Conservation (phyloP, 2,113 vertebrate genomes). For the Microcebus murinus region DNA sequence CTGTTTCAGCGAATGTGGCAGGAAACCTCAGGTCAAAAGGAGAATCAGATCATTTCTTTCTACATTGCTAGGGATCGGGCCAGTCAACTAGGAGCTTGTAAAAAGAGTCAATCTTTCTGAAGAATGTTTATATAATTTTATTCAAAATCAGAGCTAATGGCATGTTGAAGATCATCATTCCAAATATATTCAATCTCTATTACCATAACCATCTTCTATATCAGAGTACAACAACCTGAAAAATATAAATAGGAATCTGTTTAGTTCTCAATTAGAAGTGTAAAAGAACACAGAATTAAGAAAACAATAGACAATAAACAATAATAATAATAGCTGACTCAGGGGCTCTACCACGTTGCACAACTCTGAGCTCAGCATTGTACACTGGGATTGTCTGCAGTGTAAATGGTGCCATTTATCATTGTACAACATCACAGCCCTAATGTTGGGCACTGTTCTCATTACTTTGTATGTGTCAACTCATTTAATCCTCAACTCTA, state of each 20-base stretch:
- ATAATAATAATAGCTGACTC: neutral
- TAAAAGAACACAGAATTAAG: neutral
- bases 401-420: neutral
- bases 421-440: rapidly evolving
- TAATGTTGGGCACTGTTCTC: neutral
- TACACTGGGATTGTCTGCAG: neutral
- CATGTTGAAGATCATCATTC: neutral
- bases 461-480: neutral
- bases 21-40: neutral
- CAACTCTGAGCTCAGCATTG: neutral
- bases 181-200: neutral
- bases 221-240: neutral
- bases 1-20: neutral
- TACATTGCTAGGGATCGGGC: neutral
- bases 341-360: rapidly evolving
- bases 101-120: neutral
- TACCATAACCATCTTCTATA: neutral
- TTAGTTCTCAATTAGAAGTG: neutral
- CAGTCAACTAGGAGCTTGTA: neutral
- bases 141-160: neutral
- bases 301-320: neutral
- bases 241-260: neutral
- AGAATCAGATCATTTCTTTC: neutral
- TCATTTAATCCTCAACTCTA: neutral
- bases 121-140: neutral